Evolutionary conservation across 2,888 invertebrate genomes (phyloP).

Genomic region (Trissolcus brochymenae): DNA sequence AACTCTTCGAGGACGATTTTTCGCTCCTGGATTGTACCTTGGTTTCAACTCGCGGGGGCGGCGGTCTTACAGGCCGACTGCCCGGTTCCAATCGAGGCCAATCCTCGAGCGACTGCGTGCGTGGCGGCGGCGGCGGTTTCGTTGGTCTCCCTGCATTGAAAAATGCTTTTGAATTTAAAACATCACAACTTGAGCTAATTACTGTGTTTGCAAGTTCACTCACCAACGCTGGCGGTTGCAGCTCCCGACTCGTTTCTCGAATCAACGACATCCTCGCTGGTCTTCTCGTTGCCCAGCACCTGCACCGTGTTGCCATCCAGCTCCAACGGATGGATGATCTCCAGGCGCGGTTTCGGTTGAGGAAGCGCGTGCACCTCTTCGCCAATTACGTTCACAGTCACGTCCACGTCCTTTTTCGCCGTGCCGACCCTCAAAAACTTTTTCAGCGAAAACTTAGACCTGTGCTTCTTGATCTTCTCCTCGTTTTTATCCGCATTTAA

Average conservation of each 20-base stretch:
- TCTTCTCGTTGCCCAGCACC: constrained; percentile 80
- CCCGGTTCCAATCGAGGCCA: constrained; percentile 76
- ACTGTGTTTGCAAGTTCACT: too few relatives aligned
- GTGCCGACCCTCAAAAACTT: constrained; percentile 89
- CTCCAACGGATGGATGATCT: constrained; percentile 92
- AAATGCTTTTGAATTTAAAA: too few relatives aligned
- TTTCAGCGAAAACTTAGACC: constrained; percentile 87
- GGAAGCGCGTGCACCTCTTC: constrained; percentile 73
- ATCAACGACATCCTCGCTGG: constrained; percentile 73
- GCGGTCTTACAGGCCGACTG: constrained; percentile 83
- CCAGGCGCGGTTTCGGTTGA: constrained; percentile 85
- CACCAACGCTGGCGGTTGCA: constrained; percentile 58
- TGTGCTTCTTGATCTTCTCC: constrained; percentile 82
- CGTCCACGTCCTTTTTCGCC: constrained; percentile 82
- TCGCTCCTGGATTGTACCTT: constrained; percentile 72
- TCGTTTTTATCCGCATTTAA: constrained; percentile 75
- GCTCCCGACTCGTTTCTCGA: constrained; percentile 62
- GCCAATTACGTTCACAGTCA: constrained; percentile 72
- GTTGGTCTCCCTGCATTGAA: constrained; percentile 77
- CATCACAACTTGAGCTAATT: too few relatives aligned
- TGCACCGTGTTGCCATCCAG: constrained; percentile 89
- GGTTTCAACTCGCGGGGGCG: constrained; percentile 79
- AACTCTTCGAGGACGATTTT: constrained; percentile 54
- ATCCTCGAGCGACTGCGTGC: constrained; percentile 78
- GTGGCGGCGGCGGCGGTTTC: constrained; percentile 87